Conservation (phyloP, 2,113 vertebrate genomes). For the Daubentonia madagascariensis region DNA sequence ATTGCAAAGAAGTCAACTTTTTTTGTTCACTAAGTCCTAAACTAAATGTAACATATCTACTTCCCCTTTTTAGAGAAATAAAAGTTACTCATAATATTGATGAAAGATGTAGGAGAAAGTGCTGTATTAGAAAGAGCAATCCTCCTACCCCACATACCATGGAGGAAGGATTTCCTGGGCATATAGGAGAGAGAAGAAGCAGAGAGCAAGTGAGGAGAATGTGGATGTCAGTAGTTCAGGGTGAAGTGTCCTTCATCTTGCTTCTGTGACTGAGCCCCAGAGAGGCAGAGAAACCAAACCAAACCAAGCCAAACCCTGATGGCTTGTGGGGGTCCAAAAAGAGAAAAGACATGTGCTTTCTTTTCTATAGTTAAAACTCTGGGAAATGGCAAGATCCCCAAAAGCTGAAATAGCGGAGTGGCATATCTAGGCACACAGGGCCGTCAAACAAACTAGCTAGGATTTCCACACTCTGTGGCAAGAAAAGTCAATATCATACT, state of each 20-base stretch:
- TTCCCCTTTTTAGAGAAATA: background rate
- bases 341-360: background rate
- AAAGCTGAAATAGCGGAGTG: background rate
- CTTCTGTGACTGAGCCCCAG: background rate
- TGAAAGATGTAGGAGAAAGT: background rate
- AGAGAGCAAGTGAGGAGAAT: fast-evolving
- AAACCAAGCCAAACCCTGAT: background rate
- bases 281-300: background rate
- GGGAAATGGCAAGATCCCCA: background rate
- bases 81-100: background rate
- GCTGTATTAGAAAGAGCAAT: background rate
- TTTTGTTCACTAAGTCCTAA: background rate
- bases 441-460: background rate
- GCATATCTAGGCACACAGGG: background rate
- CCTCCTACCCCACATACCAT: background rate
- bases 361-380: background rate
- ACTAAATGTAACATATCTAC: background rate
- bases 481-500: background rate
- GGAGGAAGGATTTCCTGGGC: background rate
- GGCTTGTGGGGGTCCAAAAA: background rate
- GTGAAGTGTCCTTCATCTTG: background rate
- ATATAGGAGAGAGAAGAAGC: background rate
- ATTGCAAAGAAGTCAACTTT: background rate
- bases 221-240: too few species aligned
- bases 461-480: background rate